Percentiles rank a stretch among this genome's conserved stretches.
Evolutionary conservation across 2,113 vertebrate genomes (phyloP).

Genomic region (Pituophis catenifer): DNA sequence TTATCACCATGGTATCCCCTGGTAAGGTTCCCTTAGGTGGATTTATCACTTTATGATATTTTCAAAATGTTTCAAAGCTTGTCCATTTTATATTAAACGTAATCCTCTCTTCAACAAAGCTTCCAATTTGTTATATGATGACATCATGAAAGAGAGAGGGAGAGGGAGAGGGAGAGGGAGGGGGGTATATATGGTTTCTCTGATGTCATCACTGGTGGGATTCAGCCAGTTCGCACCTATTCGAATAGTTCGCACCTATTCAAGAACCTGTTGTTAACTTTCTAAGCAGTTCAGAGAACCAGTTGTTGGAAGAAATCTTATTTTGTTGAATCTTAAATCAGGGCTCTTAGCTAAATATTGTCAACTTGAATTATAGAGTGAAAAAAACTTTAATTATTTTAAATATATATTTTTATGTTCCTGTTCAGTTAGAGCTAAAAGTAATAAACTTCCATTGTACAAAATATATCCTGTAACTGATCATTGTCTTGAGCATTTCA

Average conservation of each 20-base stretch:
- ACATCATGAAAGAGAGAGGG: not conserved
- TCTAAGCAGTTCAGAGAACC: too few species aligned
- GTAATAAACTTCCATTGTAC: not conserved
- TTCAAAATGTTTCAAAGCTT: not conserved
- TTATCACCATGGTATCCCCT: not conserved
- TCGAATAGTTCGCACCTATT: too few species aligned
- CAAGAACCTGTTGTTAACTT: too few species aligned
- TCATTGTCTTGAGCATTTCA: not conserved
- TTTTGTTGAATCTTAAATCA: not conserved
- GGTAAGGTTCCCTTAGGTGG: not conserved
- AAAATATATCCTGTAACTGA: not conserved
- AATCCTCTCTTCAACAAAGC: not conserved
- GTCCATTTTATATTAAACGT: not conserved
- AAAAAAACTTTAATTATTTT: not conserved
- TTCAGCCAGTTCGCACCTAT: too few species aligned
- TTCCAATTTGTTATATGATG: not conserved
- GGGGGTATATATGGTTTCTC: too few species aligned
- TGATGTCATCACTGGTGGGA: too few species aligned
- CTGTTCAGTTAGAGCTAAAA: not conserved
- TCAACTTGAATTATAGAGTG: not conserved
- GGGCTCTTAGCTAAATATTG: not conserved
- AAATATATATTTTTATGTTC: not conserved
- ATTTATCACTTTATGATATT: not conserved
- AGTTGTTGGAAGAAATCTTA: too few species aligned
- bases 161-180: too few species aligned